phyloP scores from a whole-genome alignment of 1,140 invertebrate genomes.

The Eumeta japonica region DNA sequence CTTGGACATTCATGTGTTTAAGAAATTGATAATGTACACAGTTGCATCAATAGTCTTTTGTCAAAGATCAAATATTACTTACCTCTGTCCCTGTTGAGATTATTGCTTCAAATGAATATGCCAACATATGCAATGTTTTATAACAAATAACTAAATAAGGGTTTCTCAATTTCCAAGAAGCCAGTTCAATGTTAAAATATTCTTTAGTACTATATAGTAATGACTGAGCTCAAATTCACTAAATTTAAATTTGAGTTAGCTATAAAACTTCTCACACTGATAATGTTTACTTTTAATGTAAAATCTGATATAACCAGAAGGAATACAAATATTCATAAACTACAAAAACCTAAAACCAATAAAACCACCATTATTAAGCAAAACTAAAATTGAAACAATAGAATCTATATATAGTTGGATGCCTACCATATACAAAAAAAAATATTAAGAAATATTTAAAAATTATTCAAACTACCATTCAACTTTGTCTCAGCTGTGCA shows the following conservation, averaged over 20 bases:
- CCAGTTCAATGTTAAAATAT: conserved; percentile 1
- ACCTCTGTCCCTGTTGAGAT: too few relatives aligned
- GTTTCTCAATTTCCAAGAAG: too few relatives aligned
- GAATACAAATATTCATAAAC: background rate
- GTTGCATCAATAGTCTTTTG: background rate
- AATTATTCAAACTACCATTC: background rate
- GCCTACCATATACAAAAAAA: background rate
- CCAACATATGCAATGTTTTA: too few relatives aligned
- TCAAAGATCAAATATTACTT: background rate
- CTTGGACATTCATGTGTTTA: conserved; percentile 1
- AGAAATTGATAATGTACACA: too few relatives aligned
- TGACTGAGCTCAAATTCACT: too few relatives aligned
- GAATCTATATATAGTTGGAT: conserved; percentile 2
- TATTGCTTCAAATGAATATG: background rate
- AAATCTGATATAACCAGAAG: conserved; percentile 1
- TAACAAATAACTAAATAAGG: too few relatives aligned
- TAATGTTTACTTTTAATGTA: background rate
- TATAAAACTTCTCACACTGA: background rate
- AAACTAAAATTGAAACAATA: background rate
- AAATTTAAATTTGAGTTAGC: too few relatives aligned
- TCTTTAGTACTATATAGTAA: background rate
- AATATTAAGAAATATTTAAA: background rate
- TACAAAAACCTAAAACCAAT: background rate
- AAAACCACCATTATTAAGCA: background rate
- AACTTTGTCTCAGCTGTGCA: background rate